Evolutionary conservation across 2,113 vertebrate species (phyloP).

Genomic region (Chaenocephalus aceratus): DNA sequence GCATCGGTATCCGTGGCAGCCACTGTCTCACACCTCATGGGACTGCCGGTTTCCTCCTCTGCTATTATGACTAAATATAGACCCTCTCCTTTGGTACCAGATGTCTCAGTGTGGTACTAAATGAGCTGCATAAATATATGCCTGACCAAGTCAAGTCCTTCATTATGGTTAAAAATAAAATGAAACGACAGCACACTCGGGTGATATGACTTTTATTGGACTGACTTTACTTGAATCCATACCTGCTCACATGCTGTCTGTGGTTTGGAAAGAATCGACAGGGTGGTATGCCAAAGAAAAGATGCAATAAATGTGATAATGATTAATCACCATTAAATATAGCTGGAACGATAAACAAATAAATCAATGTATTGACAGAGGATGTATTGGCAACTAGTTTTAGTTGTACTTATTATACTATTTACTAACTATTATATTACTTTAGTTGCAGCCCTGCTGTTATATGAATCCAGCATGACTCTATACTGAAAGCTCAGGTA

Average conservation of each 20-base stretch:
- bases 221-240: neutral
- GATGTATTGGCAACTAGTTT: neutral
- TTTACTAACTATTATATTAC: too few species aligned
- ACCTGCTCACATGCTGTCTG: neutral
- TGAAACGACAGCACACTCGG: neutral
- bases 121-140: conserved; percentile 38
- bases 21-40: conserved; percentile 69
- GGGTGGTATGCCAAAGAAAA: neutral
- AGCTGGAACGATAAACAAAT: neutral
- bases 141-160: neutral
- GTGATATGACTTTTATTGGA: neutral
- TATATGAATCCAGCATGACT: neutral
- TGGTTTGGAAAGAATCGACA: neutral
- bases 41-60: conserved; percentile 69
- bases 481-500: neutral
- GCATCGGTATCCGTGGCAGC: conserved; percentile 65
- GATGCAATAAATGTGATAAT: neutral
- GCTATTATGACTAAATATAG: conserved; percentile 78
- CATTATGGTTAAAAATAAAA: conserved; percentile 17
- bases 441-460: neutral
- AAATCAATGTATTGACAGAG: neutral
- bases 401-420: too few species aligned
- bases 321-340: neutral
- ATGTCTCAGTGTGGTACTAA: conserved; percentile 60
- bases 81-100: conserved; percentile 47